Conservation (phyloP, 64 coral and sea anemone genomes). For the Actinia tenebrosa region DNA sequence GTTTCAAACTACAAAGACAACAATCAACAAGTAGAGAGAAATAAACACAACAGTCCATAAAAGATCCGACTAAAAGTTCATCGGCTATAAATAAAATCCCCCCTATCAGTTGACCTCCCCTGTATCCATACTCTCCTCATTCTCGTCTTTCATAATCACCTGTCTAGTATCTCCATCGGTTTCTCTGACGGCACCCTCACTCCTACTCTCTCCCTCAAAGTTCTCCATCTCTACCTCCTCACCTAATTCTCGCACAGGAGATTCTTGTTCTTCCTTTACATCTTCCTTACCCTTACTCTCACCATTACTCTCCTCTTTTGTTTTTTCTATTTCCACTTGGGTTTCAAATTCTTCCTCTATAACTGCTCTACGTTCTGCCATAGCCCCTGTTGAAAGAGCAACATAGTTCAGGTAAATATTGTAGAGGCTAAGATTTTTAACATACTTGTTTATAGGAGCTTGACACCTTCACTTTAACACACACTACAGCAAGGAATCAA, state of each 20-base stretch:
- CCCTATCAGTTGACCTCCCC: background rate
- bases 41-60: background rate
- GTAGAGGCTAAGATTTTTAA: background rate
- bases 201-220: background rate
- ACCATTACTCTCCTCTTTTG: conserved; percentile 39
- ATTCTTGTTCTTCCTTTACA: conserved; percentile 4
- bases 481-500: too few relatives aligned
- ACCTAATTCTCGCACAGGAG: background rate
- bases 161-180: conserved; percentile 35
- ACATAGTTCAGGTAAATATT: too few relatives aligned
- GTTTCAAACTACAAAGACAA: background rate
- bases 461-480: too few relatives aligned
- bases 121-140: conserved; percentile 29
- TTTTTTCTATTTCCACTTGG: conserved; percentile 40
- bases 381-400: conserved; percentile 34
- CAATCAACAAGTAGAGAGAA: background rate
- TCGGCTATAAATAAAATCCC: background rate
- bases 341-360: conserved; percentile 56
- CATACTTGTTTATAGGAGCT: too few relatives aligned
- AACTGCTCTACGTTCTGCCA: conserved; percentile 69
- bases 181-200: conserved; percentile 14
- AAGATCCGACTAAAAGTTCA: background rate
- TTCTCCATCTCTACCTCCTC: conserved; percentile 46
- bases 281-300: conserved; percentile 45
- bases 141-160: conserved; percentile 26